Base-by-base conservation (phyloP, 2,888 invertebrate genomes). In the Lycia hirtaria region DNA sequence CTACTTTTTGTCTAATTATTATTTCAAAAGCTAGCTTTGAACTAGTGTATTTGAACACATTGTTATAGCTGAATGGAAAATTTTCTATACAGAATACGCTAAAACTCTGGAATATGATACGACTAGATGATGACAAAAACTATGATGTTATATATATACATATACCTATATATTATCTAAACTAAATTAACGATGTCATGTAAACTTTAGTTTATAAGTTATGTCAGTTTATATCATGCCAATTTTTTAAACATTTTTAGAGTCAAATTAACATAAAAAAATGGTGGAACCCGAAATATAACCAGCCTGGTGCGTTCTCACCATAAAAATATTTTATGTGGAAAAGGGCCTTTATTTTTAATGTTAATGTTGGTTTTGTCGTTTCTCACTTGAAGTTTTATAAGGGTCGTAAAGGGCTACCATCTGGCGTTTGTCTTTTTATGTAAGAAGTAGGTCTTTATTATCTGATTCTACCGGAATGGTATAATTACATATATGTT, bases 361-460 rank as follows among this genome's bases (percentile, higher is more conserved):
- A 56, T 33, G 38, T 45, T 49, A 50, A 56, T 56, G 56, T 56
- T 50, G 56, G 49, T 56, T 50, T 56, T 56, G 56, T 56, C 56
- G 45, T 50, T 56, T 56, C 38, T 56, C 44, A 44, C 38, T 50
- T 38, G 43, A 49, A 26, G 38, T 56, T 55, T 56, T 56, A 56
- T 50, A 56, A 56, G 45, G 44, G 28, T 14, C 26, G 43, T 56
- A 49, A 30, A 38, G 43, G 37, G 37, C 22, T 32, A 24, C 50
- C 50, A 50, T 56, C 44, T 50, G 50, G 37, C 17, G 45, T 38
- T 26, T 50, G 48, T 54, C 22, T 32, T 40, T 54, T 28, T 48
- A 37, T 48, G 19, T 48, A 9, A 4, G 12, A 12, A 22, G 12
- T 14, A 22, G 12, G 12, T n/a, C 17, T 40, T 22, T 7, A 22